phyloP scores from a whole-genome alignment of 2,113 vertebrate species.

The Amazona vittata region DNA sequence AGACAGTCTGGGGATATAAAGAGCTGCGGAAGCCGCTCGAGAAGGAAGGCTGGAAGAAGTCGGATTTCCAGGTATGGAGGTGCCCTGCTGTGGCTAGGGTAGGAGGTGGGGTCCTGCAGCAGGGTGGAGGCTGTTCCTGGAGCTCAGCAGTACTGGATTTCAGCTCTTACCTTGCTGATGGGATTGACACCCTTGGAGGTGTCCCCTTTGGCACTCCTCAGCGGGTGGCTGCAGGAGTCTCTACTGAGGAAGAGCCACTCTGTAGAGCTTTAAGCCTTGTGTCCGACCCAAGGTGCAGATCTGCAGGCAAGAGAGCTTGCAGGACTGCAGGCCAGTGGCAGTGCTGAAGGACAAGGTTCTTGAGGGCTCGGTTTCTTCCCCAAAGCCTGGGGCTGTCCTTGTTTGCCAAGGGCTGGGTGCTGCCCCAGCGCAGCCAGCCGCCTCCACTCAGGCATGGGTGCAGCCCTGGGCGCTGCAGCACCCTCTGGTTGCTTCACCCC shows the following conservation, averaged over 20 bases:
- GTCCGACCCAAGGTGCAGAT: not conserved
- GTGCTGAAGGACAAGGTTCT: not conserved
- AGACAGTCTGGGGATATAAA: slow-evolving; percentile 94
- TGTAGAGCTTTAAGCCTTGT: not conserved
- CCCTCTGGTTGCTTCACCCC: not conserved
- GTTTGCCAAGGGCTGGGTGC: not conserved
- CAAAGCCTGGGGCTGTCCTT: not conserved
- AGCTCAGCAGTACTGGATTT: not conserved
- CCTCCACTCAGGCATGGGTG: fast-evolving
- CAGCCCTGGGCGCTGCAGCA: not conserved
- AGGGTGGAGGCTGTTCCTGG: not conserved
- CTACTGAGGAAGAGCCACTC: not conserved
- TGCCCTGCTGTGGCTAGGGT: not conserved
- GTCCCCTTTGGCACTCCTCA: not conserved
- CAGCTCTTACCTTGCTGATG: not conserved
- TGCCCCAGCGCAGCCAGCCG: not conserved
- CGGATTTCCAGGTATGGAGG: slow-evolving; percentile 88
- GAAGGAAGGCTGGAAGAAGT: slow-evolving; percentile 98
- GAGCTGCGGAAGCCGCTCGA: slow-evolving; percentile 91
- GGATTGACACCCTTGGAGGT: not conserved
- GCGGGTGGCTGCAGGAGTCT: not conserved
- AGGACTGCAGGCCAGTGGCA: not conserved
- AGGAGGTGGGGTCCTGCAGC: not conserved
- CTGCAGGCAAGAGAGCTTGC: not conserved
- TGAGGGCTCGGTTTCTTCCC: not conserved